A percentile compares a stretch with the other conserved stretches of the same genome.
Conservation (phyloP, 2,888 invertebrate species). For the Thereva unica region DNA sequence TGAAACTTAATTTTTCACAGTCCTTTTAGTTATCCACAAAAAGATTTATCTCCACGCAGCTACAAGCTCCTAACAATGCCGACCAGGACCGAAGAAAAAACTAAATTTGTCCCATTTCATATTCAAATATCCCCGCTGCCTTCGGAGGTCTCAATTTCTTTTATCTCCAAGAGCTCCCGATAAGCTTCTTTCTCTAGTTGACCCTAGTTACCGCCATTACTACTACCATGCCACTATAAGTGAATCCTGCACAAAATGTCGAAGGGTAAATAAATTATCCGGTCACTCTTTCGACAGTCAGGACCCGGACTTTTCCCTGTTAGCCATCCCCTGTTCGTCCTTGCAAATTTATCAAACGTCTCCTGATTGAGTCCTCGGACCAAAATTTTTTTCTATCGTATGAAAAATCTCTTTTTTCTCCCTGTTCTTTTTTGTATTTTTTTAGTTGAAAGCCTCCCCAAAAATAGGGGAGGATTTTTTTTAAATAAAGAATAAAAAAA, state of each 20-base stretch:
- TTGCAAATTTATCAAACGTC: constrained; percentile 37
- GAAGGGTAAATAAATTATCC: constrained; percentile 41
- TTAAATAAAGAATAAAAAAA: neutral
- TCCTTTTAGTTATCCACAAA: no score
- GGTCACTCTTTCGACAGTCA: constrained; percentile 34
- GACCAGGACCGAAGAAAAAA: constrained; percentile 21
- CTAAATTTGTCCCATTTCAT: constrained; percentile 23
- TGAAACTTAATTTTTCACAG: no score
- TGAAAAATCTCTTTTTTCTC: constrained; percentile 9
- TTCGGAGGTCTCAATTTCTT: neutral
- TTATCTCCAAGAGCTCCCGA: neutral
- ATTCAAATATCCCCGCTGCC: constrained; percentile 25
- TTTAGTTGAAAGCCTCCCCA: constrained; percentile 2
- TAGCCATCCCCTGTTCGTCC: constrained; percentile 26
- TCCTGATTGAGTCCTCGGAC: constrained; percentile 34
- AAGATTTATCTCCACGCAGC: no score
- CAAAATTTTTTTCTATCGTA: constrained; percentile 8
- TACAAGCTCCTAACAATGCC: constrained; percentile 10
- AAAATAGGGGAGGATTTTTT: constrained; percentile 3
- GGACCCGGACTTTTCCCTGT: constrained; percentile 11
- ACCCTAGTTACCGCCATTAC: constrained; percentile 2
- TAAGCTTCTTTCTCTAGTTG: constrained; percentile 7
- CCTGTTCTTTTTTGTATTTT: neutral
- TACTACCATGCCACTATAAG: neutral
- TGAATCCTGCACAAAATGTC: constrained; percentile 20